Conservation (phyloP, 2,888 invertebrate genomes). For the Nebria salina region DNA sequence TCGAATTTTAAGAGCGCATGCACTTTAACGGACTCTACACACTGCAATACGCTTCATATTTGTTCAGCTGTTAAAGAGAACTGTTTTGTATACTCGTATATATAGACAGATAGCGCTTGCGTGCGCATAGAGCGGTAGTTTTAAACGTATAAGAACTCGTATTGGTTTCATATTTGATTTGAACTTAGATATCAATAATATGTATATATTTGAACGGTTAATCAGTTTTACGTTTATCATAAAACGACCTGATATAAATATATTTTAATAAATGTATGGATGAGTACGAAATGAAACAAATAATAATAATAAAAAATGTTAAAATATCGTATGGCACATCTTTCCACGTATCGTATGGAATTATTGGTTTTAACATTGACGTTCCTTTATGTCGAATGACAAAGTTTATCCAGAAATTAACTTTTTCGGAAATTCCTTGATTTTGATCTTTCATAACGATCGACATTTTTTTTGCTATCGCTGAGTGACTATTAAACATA, state of each 20-base stretch:
- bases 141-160: no score
- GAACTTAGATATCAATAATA: neutral
- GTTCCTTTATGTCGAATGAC: slow-evolving; percentile 30
- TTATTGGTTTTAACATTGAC: slow-evolving; percentile 20
- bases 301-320: slow-evolving; percentile 34
- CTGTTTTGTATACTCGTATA: no score
- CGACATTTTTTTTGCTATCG: slow-evolving; percentile 19
- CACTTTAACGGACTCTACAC: no score
- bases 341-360: slow-evolving; percentile 23
- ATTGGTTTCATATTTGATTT: no score
- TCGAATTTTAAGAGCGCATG: neutral
- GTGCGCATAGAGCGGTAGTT: no score
- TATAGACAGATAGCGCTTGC: no score
- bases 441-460: slow-evolving; percentile 28
- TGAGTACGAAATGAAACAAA: slow-evolving; percentile 21
- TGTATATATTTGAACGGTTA: neutral
- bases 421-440: slow-evolving; percentile 15
- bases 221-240: neutral
- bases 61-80: no score
- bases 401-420: slow-evolving; percentile 41
- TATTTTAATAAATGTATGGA: slow-evolving; percentile 7
- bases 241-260: neutral
- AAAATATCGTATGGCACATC: slow-evolving; percentile 31
- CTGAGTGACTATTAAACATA: slow-evolving; percentile 18
- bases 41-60: no score